These are phyloP conservation scores for Trachymyrmex cornetzi DNA, from an alignment of 1,140 invertebrate genomes.

Conservation along the genomic window DNA sequence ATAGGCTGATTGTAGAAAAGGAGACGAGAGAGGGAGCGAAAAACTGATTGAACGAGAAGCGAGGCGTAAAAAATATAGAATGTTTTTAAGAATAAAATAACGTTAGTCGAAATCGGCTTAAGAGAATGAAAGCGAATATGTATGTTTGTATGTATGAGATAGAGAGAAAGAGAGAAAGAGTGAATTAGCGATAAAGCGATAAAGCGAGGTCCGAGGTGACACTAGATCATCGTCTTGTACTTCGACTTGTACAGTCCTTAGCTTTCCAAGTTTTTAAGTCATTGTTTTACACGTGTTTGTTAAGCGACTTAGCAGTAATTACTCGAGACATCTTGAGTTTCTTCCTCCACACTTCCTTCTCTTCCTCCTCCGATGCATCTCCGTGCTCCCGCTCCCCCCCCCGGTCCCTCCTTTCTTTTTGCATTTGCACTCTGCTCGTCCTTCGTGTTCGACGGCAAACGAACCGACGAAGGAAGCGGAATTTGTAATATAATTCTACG, in stretches of 20 bases:
- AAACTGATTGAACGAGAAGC: constrained; percentile 56
- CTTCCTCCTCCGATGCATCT: constrained; percentile 47
- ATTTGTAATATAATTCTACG: constrained; percentile 66
- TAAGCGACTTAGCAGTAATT: constrained; percentile 80
- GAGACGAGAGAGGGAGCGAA: constrained; percentile 24
- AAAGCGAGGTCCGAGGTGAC: constrained; percentile 69
- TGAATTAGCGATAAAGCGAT: constrained; percentile 57
- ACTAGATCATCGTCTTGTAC: constrained; percentile 79
- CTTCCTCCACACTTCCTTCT: constrained; percentile 51
- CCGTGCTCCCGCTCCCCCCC: not conserved
- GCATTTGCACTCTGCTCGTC: constrained; percentile 68
- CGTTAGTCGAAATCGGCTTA: constrained; percentile 82
- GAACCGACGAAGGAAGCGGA: constrained; percentile 22
- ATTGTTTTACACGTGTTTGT: constrained; percentile 84
- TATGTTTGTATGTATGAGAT: constrained; percentile 30
- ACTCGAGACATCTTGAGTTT: constrained; percentile 37
- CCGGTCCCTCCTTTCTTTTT: constrained; percentile 60
- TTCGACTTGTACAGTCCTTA: constrained; percentile 85
- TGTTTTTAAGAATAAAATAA: constrained; percentile 84
- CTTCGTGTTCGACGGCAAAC: constrained; percentile 56
- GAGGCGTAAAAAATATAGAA: constrained; percentile 78
- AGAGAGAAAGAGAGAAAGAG: constrained; percentile 40
- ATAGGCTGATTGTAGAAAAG: constrained; percentile 74
- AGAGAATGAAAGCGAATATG: constrained; percentile 70
- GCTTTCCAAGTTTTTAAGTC: constrained; percentile 83